Evolutionary conservation across 2,113 vertebrate genomes (phyloP).

Genomic region (Erinaceus europaeus): DNA sequence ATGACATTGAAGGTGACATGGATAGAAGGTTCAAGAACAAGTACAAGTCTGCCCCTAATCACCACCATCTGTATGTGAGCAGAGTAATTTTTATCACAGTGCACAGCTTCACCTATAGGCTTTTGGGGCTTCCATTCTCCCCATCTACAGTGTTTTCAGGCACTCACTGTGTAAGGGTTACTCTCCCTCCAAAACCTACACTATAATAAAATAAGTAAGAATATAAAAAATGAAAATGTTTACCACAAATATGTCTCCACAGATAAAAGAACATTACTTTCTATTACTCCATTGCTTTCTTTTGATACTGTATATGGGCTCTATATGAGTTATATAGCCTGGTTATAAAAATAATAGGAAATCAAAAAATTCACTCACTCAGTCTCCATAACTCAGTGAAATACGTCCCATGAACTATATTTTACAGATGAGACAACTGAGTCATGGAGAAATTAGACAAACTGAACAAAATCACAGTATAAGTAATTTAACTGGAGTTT

Average conservation of each 20-base stretch:
- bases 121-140: background rate
- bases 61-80: background rate
- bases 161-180: background rate
- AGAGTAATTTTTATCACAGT: background rate
- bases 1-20: background rate
- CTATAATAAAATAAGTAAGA: background rate
- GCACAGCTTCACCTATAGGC: background rate
- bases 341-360: background rate
- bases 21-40: background rate
- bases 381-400: background rate
- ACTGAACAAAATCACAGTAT: background rate
- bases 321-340: background rate
- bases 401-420: background rate
- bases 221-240: too few species aligned
- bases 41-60: background rate
- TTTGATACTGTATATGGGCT: too few species aligned
- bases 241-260: too few species aligned
- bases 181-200: background rate
- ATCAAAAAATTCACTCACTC: background rate
- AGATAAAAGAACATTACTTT: too few species aligned
- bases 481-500: constrained; percentile 9
- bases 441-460: background rate
- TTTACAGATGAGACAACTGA: constrained; percentile 27
- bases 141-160: background rate
- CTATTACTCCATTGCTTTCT: too few species aligned